Base-by-base conservation (phyloP, 37 sponge, comb jelly and placozoan genomes). In the Crambe crambe region DNA sequence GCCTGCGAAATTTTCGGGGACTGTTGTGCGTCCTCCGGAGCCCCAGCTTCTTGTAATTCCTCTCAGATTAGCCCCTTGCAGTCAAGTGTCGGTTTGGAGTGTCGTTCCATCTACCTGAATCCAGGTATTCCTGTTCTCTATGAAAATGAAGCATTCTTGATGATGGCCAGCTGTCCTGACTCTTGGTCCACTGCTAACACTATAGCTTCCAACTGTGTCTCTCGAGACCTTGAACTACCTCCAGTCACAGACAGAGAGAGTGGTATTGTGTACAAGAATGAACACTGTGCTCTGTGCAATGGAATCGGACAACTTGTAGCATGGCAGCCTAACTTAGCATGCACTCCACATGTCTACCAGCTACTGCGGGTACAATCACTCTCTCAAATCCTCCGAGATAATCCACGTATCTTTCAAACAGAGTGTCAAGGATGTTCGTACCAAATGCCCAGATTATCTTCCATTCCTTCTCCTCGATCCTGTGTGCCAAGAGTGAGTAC, bases 191-290 rank as follows among this genome's bases (percentile, higher is more conserved):
- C 8, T 12, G 26, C 3, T 6, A 23, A 26, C 22, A 20, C 31
- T 10, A 39, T 58, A 8, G 70, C 40, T 27, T 75, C 70, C 71
- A 40, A 56, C 32, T 2, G 59, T 20, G 61, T 18, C 2, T 0
- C 21, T 18, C 3, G 39, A 26, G 23, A 27, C 79, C 18, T 29
- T 37, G 36, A 15, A 9, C 36, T 80, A 42, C 78, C 76, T 40
- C 83, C 83, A 23, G 76, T 87, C 0, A 81, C 87, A 10, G 69
- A 75, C 44, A 20, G 12, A 0, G 68, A 21, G 0, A 70, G 83
- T 1, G 87, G 87, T n/a, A 20, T 69, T 18, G 82, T 81, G 37
- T 87, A 87, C 77, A 59, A 23, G 21, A 87, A 87, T 64, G n/a
- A n/a, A n/a, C n/a, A n/a, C n/a, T n/a, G n/a, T n/a, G n/a, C n/a